A percentile compares a stretch with the other conserved stretches of the same genome.
These are phyloP conservation scores for Camelus dromedarius DNA, from an alignment of 2,113 vertebrate species.

Conservation along the genomic window DNA sequence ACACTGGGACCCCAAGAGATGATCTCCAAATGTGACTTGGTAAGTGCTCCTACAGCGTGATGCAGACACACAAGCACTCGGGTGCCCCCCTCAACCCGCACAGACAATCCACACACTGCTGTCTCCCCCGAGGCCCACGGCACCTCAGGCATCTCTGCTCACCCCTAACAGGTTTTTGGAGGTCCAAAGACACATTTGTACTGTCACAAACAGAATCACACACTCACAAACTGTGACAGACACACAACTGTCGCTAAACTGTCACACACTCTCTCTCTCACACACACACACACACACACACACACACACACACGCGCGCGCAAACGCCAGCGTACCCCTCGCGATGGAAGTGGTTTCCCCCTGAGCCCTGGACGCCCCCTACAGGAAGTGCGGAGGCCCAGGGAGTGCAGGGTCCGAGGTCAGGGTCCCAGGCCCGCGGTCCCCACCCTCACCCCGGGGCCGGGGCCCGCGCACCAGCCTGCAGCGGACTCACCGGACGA, in stretches of 20 bases:
- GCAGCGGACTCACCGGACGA: constrained; percentile 92
- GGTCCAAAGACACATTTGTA: background rate
- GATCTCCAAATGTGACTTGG: background rate
- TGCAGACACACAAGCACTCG: background rate
- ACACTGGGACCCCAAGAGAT: background rate
- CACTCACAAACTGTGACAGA: constrained; percentile 12
- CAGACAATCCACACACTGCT: background rate
- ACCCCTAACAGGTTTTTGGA: background rate
- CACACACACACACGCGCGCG: background rate
- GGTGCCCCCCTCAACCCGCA: background rate
- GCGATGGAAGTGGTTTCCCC: background rate
- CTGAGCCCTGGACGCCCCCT: accelerated
- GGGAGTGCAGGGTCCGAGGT: background rate
- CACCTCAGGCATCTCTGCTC: background rate
- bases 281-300: accelerated
- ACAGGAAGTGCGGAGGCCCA: background rate
- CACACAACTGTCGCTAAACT: constrained; percentile 42
- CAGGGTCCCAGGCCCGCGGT: background rate
- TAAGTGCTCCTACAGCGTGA: background rate
- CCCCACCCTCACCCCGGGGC: background rate
- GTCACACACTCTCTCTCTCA: background rate
- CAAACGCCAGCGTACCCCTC: background rate
- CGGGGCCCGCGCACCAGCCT: background rate
- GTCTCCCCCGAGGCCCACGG: background rate
- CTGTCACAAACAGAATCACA: constrained; percentile 4